Percentiles rank a stretch among this genome's conserved stretches.
phyloP scores from a whole-genome alignment of 2,888 invertebrate genomes.

The Neocrepidodera transversa region DNA sequence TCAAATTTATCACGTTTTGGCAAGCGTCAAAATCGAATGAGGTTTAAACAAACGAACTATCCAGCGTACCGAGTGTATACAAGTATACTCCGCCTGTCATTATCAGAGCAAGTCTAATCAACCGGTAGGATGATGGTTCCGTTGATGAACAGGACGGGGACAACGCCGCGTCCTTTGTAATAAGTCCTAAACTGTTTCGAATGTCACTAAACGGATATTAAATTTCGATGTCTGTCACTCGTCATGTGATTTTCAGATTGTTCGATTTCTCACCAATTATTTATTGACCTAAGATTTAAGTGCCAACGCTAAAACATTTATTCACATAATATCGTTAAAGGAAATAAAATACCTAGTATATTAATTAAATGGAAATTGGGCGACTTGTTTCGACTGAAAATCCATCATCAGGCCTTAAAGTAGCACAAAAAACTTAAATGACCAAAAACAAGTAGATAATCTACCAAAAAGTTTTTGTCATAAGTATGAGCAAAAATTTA shows the following conservation, averaged over 20 bases:
- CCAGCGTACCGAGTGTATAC: slow-evolving; percentile 35
- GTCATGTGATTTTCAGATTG: slow-evolving; percentile 31
- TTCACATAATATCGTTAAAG: too few species aligned
- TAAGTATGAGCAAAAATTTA: too few species aligned
- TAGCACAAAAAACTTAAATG: too few species aligned
- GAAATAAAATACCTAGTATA: too few species aligned
- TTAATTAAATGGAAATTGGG: too few species aligned
- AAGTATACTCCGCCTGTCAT: slow-evolving; percentile 41
- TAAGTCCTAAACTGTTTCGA: slow-evolving; percentile 34
- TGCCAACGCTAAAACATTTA: too few species aligned
- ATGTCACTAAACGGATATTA: slow-evolving; percentile 45
- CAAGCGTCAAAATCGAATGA: slow-evolving; percentile 45
- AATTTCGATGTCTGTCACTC: slow-evolving; percentile 38
- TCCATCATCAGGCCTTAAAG: too few species aligned
- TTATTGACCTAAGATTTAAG: too few species aligned
- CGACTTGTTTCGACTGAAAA: too few species aligned
- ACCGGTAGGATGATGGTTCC: slow-evolving; percentile 40
- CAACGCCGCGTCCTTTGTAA: slow-evolving; percentile 31
- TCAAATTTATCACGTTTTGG: slow-evolving; percentile 42
- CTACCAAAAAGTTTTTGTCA: too few species aligned
- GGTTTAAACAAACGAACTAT: slow-evolving; percentile 44
- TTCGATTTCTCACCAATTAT: too few species aligned
- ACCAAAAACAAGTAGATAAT: too few species aligned
- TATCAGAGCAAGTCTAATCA: slow-evolving; percentile 46
- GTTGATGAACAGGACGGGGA: slow-evolving; percentile 38